phyloP scores from a whole-genome alignment of 2,888 invertebrate genomes.

The Apantesis nais region DNA sequence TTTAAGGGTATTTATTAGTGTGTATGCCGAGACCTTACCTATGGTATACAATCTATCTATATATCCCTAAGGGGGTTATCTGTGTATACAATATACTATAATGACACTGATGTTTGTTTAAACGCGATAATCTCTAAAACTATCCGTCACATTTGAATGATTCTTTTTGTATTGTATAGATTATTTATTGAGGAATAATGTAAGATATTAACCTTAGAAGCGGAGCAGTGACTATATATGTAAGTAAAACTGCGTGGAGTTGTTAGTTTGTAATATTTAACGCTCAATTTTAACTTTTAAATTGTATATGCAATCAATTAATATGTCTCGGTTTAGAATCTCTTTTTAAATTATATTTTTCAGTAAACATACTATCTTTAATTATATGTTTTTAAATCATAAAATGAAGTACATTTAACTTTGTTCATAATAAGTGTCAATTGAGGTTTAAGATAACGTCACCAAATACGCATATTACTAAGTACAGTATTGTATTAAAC shows the following conservation, averaged over 20 bases:
- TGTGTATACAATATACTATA: not conserved
- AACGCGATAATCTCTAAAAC: not conserved
- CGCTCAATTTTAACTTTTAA: conserved; percentile 41
- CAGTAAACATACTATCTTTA: not conserved
- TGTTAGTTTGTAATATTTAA: conserved; percentile 11
- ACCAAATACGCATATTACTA: conserved; percentile 37
- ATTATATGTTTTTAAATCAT: not conserved
- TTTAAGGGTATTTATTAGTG: conserved; percentile 45
- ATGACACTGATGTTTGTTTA: not conserved
- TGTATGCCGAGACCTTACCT: conserved; percentile 17
- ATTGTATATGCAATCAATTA: conserved; percentile 28
- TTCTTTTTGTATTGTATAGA: not conserved
- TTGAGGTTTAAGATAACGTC: conserved; percentile 27
- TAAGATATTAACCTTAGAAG: not conserved
- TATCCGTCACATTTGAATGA: not conserved
- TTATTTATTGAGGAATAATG: not conserved
- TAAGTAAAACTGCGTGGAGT: not conserved
- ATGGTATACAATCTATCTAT: conserved; percentile 10
- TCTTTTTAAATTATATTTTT: conserved; percentile 25
- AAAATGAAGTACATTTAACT: conserved; percentile 17
- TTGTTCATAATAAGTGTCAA: not conserved
- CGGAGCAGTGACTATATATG: not conserved
- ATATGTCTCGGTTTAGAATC: conserved; percentile 36
- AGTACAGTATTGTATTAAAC: conserved; percentile 7
- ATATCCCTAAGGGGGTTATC: no score